Evolutionary conservation across 2,113 vertebrate species (phyloP).

Genomic region (Austrofundulus limnaeus): DNA sequence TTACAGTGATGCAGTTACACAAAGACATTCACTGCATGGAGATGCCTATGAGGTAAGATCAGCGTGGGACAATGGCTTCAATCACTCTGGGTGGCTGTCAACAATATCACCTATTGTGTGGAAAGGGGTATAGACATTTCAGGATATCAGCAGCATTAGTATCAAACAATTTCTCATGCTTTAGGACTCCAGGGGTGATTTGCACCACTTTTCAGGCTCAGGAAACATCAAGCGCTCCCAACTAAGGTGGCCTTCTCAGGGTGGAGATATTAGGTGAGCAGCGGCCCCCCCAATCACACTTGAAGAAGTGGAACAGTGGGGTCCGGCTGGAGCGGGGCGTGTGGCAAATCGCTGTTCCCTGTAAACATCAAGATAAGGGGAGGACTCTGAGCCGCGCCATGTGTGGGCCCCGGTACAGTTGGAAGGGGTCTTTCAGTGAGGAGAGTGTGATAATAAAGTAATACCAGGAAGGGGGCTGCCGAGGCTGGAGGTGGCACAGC

Average conservation of each 20-base stretch:
- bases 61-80: conserved; percentile 75
- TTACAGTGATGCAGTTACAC: conserved; percentile 77
- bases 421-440: conserved; percentile 66
- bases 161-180: conserved; percentile 74
- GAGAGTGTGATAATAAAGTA: conserved; percentile 71
- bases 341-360: conserved; percentile 81
- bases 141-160: conserved; percentile 74
- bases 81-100: conserved; percentile 72
- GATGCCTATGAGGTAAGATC: conserved; percentile 75
- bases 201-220: conserved; percentile 74
- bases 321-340: conserved; percentile 64
- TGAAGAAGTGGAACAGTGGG: conserved; percentile 75
- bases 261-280: conserved; percentile 71
- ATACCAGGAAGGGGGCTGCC: conserved; percentile 62
- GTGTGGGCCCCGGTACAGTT: conserved; percentile 70
- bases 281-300: conserved; percentile 65
- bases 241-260: conserved; percentile 64
- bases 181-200: conserved; percentile 76
- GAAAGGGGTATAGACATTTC: conserved; percentile 62
- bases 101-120: conserved; percentile 76
- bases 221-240: conserved; percentile 66
- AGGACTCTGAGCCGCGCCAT: conserved; percentile 62
- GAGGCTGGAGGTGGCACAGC: conserved; percentile 70
- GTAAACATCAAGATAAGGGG: conserved; percentile 80
- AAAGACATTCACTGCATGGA: conserved; percentile 70